Base-by-base conservation (phyloP, 37 sponge, comb jelly and placozoan species). In the Petrosia ficiformis region DNA sequence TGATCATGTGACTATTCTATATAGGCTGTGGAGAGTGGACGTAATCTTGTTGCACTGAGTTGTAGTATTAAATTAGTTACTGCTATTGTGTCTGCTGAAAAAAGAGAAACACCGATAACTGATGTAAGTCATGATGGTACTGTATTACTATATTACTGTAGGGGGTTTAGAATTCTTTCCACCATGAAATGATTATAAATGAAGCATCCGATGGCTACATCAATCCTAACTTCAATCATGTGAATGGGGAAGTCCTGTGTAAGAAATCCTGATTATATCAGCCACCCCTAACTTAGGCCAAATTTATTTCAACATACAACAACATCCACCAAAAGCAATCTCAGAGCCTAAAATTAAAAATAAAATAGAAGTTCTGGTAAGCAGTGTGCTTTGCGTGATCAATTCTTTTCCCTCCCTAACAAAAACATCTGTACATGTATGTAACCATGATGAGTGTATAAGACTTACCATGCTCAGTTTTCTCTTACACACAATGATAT, bases 51-150 rank as follows among this genome's bases (percentile, higher is more conserved):
- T 6, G 93, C 92, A 14, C 82, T 91, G 32, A 91, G 92, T 61
- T 91, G 92, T 57, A 86, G 87, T 36, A 92, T 92, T 76, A 87
- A 92, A 67, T 76, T 87, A 26, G 88, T 92, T 42, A 92, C 83
- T 68, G 88, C 93, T 40, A 76, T 92, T 26, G 73, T 80, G 29
- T 87, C 85, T 11, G 93, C 88, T 42, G 88, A 92, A 75, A 87
- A 83, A 77, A 80, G 93, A 70, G 93, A 92, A 44, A 87, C 85
- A 22, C 93, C 93, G 0, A 82, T 92, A 5, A 92, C 89, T 73
- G 93, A 92, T 67, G 93, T 87, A 41, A 84, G 81, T n/a, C n/a
- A n/a, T n/a, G 42, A 41, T 3, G 2, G 30, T 54, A 21, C 21
- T 21, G 16, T 54, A 21, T 21, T 54, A 16, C 21, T 16, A 21